phyloP scores from a whole-genome alignment of 35 echinoderm and acorn worm genomes.

The Patiria miniata region DNA sequence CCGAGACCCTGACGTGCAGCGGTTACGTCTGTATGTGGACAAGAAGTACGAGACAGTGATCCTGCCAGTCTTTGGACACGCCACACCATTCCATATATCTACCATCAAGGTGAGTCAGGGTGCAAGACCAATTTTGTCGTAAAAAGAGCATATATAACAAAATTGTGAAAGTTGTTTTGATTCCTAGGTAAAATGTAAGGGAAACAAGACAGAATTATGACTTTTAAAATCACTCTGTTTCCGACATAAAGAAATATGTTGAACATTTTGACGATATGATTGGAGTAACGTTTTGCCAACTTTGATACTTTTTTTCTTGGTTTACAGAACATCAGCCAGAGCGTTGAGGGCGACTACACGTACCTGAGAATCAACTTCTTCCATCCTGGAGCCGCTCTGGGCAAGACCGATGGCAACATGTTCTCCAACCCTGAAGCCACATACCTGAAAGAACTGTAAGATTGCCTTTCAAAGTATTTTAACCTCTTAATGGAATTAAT shows the following conservation, averaged over 20 bases:
- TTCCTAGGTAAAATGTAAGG: too few species aligned
- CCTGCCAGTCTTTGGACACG: slow-evolving; percentile 89
- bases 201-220: too few species aligned
- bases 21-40: slow-evolving; percentile 77
- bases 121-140: too few species aligned
- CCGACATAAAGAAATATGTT: too few species aligned
- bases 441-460: slow-evolving; percentile 98
- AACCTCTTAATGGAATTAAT: not conserved
- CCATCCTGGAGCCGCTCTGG: slow-evolving; percentile 86
- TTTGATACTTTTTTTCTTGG: slow-evolving; percentile 5
- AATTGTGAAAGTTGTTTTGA: not conserved
- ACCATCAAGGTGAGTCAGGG: slow-evolving; percentile 75
- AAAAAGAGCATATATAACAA: too few species aligned
- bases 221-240: too few species aligned
- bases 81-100: slow-evolving; percentile 97
- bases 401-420: slow-evolving; percentile 54
- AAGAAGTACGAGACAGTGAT: slow-evolving; percentile 98
- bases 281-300: too few species aligned
- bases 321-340: slow-evolving; percentile 98
- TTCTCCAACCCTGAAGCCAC: slow-evolving; percentile 86
- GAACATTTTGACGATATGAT: too few species aligned
- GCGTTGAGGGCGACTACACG: slow-evolving; percentile 96
- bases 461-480: not conserved
- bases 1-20: slow-evolving; percentile 73
- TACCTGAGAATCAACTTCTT: slow-evolving; percentile 95